Percentiles rank a stretch among this genome's conserved stretches.
Evolutionary conservation across 92 coral and sea anemone species (phyloP).

Genomic region (Palythoa grandis): DNA sequence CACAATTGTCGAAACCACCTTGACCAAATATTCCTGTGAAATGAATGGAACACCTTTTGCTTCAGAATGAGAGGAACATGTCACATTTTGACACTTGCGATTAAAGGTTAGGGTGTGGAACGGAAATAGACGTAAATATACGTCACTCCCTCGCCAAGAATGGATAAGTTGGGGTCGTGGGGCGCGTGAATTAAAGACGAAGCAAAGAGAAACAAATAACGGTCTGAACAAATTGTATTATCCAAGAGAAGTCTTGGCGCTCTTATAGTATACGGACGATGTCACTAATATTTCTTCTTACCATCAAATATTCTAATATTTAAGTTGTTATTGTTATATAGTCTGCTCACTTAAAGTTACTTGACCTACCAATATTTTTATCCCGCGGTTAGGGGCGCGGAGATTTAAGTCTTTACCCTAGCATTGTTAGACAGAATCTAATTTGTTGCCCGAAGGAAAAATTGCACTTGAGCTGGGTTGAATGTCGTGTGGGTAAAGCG

Average conservation of each 20-base stretch:
- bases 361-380: neutral
- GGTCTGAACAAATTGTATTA: neutral
- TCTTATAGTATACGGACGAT: neutral
- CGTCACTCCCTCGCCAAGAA: conserved; percentile 8
- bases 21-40: neutral
- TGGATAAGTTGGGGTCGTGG: neutral
- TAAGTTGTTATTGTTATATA: neutral
- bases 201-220: neutral
- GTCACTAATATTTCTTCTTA: neutral
- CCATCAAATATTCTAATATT: neutral
- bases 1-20: neutral
- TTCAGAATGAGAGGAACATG: neutral
- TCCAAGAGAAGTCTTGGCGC: neutral
- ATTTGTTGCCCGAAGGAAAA: neutral
- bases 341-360: neutral
- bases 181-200: neutral
- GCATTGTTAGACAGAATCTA: neutral
- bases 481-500: neutral
- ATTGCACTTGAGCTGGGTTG: neutral
- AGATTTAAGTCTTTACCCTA: neutral
- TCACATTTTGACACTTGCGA: neutral
- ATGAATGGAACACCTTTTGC: neutral
- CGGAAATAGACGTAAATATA: conserved; percentile 1
- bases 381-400: neutral
- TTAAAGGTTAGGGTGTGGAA: conserved; percentile 8